Evolutionary conservation across 1,140 invertebrate genomes (phyloP).

Genomic region (Zaprionus ghesquierei): DNA sequence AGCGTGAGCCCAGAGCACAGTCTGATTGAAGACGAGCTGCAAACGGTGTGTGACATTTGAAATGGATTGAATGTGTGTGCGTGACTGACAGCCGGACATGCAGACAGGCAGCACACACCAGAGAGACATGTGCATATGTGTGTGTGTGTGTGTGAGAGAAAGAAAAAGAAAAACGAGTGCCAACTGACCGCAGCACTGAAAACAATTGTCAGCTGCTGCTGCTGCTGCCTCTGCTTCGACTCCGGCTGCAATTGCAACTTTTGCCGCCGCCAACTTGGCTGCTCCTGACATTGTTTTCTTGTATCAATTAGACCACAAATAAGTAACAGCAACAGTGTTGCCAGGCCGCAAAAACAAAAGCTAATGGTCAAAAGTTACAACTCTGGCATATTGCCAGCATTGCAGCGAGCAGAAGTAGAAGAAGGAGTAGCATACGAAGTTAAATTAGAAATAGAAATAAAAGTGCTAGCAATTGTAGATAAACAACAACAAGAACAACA

Average conservation of each 20-base stretch:
- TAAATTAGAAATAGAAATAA: not conserved
- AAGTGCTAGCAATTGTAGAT: not conserved
- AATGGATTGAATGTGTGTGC: constrained; percentile 61
- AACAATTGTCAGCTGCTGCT: constrained; percentile 72
- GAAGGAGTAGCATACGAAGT: not conserved
- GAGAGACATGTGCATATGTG: not conserved
- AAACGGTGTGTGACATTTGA: constrained; percentile 50
- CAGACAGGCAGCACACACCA: constrained; percentile 10
- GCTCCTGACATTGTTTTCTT: constrained; percentile 37
- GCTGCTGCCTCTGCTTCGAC: not conserved
- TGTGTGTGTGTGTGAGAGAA: not conserved
- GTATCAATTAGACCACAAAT: constrained; percentile 76
- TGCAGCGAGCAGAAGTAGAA: not conserved
- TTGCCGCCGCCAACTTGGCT: constrained; percentile 50
- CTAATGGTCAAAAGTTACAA: constrained; percentile 74
- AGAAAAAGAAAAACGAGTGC: not conserved
- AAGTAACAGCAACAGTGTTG: constrained; percentile 57
- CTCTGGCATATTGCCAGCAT: constrained; percentile 37
- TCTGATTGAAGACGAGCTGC: constrained; percentile 60
- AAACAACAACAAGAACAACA: not conserved
- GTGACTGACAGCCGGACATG: constrained; percentile 3
- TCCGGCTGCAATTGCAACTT: constrained; percentile 58
- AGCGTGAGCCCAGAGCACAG: constrained; percentile 40
- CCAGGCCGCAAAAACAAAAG: constrained; percentile 68
- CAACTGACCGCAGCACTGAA: constrained; percentile 67